These are phyloP conservation scores for Heliconius charithonia DNA, from an alignment of 2,888 invertebrate genomes.

Conservation along the genomic window DNA sequence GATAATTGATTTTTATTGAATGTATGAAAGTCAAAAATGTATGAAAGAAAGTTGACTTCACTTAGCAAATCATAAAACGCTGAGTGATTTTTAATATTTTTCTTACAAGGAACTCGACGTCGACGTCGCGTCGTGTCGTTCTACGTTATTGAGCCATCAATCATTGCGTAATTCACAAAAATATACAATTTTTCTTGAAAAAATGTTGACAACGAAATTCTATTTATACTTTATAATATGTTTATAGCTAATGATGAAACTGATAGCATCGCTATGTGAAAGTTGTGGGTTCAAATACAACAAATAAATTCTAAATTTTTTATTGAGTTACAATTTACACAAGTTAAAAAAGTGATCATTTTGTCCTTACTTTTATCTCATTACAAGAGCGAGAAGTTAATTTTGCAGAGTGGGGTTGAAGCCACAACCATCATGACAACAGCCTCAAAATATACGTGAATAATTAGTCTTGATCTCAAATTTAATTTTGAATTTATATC, in stretches of 20 bases:
- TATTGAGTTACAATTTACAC: neutral
- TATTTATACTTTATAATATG: neutral
- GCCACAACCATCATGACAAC: too few species aligned
- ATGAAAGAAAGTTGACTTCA: neutral
- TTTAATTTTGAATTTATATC: too few species aligned
- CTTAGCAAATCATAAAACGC: slow-evolving; percentile 33
- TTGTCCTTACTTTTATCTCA: too few species aligned
- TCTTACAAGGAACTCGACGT: slow-evolving; percentile 32
- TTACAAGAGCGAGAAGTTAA: too few species aligned
- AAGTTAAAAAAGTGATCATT: too few species aligned
- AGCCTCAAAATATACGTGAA: too few species aligned
- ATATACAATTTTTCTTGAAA: slow-evolving; percentile 37
- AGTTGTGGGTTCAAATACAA: neutral
- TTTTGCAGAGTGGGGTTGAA: too few species aligned
- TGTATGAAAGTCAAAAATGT: too few species aligned
- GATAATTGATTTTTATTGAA: neutral
- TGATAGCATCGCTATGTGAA: neutral
- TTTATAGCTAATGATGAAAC: neutral
- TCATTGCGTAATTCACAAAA: slow-evolving; percentile 41
- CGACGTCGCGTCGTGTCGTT: slow-evolving; percentile 31
- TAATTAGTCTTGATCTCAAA: too few species aligned
- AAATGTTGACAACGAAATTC: neutral
- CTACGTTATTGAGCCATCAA: slow-evolving; percentile 48
- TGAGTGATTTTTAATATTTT: slow-evolving; percentile 47
- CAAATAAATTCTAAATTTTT: neutral